Evolutionary conservation across 37 sponge, comb jelly and placozoan genomes (phyloP).

Genomic region (Aphrocallistes beatrix): DNA sequence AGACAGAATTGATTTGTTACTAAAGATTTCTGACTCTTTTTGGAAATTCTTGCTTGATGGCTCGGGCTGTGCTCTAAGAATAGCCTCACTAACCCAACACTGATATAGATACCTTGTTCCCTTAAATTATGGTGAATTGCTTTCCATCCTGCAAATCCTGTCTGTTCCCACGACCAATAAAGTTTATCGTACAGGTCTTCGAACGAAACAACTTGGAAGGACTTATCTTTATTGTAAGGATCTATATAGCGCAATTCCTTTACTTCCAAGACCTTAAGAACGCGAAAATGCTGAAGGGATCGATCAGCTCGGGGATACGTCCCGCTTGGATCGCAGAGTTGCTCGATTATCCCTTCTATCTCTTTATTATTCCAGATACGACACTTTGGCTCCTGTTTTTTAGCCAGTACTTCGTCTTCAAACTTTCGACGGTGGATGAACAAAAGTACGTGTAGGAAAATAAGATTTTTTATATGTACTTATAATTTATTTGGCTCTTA

Average conservation of each 20-base stretch:
- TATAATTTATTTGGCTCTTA: too few relatives aligned
- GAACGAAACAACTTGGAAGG: background rate
- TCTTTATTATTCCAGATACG: background rate
- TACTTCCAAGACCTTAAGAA: background rate
- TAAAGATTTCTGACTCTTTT: too few relatives aligned
- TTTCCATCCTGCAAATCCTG: background rate
- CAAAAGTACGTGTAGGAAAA: too few relatives aligned
- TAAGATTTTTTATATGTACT: too few relatives aligned
- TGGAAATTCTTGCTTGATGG: background rate
- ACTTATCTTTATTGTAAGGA: background rate
- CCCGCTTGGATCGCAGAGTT: background rate
- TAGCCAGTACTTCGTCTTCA: background rate
- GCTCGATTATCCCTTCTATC: background rate
- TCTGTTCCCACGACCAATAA: background rate
- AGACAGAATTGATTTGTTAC: too few relatives aligned
- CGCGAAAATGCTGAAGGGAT: background rate
- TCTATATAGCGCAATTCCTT: background rate
- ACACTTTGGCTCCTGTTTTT: background rate
- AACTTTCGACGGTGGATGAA: too few relatives aligned
- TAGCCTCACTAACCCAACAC: background rate
- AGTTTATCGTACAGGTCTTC: slow-evolving; percentile 3
- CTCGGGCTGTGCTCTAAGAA: background rate
- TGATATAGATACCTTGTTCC: background rate
- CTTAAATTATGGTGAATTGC: background rate
- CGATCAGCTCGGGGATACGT: background rate